Conservation (phyloP, 2,888 invertebrate species). For the Tuta absoluta region DNA sequence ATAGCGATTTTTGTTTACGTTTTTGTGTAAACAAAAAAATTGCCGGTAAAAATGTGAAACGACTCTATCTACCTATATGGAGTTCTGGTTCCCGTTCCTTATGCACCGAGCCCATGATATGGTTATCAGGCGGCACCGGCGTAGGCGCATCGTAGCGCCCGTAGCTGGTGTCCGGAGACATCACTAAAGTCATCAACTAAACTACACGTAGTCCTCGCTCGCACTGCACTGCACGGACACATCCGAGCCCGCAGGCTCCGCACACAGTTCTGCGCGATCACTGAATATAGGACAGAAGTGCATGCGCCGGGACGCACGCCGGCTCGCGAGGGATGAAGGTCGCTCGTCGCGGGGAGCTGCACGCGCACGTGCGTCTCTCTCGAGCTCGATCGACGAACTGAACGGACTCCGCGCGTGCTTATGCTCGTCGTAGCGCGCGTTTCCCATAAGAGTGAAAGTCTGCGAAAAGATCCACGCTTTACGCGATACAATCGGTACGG, state of each 20-base stretch:
- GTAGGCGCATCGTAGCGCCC: constrained; percentile 80
- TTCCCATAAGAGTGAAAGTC: constrained; percentile 82
- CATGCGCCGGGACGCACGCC: constrained; percentile 61
- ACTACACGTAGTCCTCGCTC: constrained; percentile 59
- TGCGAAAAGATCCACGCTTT: constrained; percentile 79
- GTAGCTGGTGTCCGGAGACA: constrained; percentile 85
- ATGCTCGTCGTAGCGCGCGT: constrained; percentile 65
- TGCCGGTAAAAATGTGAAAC: constrained; percentile 14
- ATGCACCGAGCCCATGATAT: constrained; percentile 62
- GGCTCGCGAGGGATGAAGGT: constrained; percentile 76
- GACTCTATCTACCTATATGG: constrained; percentile 83
- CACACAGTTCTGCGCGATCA: constrained; percentile 56
- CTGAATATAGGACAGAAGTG: constrained; percentile 71
- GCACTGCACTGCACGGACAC: constrained; percentile 77
- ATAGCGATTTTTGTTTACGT: constrained; percentile 8
- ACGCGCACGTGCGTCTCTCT: constrained; percentile 75
- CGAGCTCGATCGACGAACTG: constrained; percentile 83
- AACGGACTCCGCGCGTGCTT: constrained; percentile 73
- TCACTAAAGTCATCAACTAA: constrained; percentile 78
- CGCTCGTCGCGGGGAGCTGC: constrained; percentile 60
- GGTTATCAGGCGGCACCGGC: constrained; percentile 76
- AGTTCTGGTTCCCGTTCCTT: constrained; percentile 85
- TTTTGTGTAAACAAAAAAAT: constrained; percentile 34
- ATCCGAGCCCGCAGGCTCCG: constrained; percentile 56
- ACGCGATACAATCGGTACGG: constrained; percentile 78